Evolutionary conservation across 2,888 invertebrate genomes (phyloP), one percentile per base, ranked within the genome.

Genomic region (Tipula confusa): DNA sequence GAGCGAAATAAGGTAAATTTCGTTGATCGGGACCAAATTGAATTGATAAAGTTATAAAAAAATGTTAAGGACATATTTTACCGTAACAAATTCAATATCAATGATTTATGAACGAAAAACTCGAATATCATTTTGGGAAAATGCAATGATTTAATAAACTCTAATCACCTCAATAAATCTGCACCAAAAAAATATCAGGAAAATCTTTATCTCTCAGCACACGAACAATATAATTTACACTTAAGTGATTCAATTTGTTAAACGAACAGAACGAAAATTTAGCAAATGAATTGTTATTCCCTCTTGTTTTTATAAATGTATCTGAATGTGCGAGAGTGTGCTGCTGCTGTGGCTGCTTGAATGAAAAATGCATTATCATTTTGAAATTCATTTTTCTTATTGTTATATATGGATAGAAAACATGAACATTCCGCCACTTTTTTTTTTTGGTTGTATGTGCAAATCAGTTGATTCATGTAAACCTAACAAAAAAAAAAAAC

Each of bases 341-440:
- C 4, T 5, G 31, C 3, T 36, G 43, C 43, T 64, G 64, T 24
- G n/a, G 64, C 64, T 64, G 24, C 64, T 64, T 64, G 9, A 24
- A 64, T 64, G 64, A 64, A 64, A 64, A 64, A 64, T 64, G 64
- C 64, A 64, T 64, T 64, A 64, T 64, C 64, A 64, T 64, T n/a
- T 64, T 64, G 24, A 7, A 64, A 64, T 64, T 9, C 64, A 64
- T 64, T 64, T 64, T 64, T 64, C 64, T 64, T 64, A 64, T 64
- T 64, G 64, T 64, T 64, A 64, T 38, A 38, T 64, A 64, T 64
- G 64, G 9, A 64, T 64, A 9, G 24, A 64, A 64, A 64, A 64
- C 64, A 64, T 64, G 64, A 64, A 64, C 64, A 64, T 24, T n/a
- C n/a, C n/a, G n/a, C n/a, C n/a, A 64, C 11, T 43, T 43, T 15